Percentiles rank a stretch among this genome's conserved stretches.
These are phyloP conservation scores for Atlantisia rogersi DNA, from an alignment of 2,113 vertebrate genomes.

Conservation along the genomic window DNA sequence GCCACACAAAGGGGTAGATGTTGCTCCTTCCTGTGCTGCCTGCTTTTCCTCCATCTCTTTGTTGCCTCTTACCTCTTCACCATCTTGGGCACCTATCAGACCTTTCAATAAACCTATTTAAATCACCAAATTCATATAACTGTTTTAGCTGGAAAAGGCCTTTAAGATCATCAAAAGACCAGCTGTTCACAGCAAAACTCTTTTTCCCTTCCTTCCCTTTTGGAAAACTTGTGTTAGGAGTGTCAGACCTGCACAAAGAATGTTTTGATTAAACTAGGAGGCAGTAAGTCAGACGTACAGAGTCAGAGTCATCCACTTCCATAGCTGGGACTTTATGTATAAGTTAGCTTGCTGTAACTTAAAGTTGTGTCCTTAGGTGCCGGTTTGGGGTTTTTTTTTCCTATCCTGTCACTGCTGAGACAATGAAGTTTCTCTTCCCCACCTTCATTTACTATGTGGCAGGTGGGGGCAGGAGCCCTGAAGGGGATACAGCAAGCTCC, in stretches of 20 bases:
- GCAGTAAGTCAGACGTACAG: fast-evolving
- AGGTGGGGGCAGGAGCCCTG: neutral
- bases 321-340: fast-evolving
- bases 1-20: neutral
- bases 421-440: neutral
- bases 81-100: neutral
- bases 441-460: neutral
- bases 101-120: neutral
- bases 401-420: neutral
- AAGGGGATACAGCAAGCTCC: too few relatives aligned
- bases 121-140: neutral
- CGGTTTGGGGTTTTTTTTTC: neutral
- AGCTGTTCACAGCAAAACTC: neutral
- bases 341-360: neutral
- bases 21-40: neutral
- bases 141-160: too few relatives aligned
- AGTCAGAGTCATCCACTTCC: neutral
- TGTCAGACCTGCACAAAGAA: neutral
- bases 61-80: neutral
- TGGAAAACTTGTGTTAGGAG: neutral
- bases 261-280: neutral
- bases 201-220: neutral
- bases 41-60: neutral
- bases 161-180: too few relatives aligned
- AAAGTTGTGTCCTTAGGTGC: neutral